A percentile compares a stretch with the other conserved stretches of the same genome.
Conservation (phyloP, 2,113 vertebrate genomes). For the Anhinga anhinga region DNA sequence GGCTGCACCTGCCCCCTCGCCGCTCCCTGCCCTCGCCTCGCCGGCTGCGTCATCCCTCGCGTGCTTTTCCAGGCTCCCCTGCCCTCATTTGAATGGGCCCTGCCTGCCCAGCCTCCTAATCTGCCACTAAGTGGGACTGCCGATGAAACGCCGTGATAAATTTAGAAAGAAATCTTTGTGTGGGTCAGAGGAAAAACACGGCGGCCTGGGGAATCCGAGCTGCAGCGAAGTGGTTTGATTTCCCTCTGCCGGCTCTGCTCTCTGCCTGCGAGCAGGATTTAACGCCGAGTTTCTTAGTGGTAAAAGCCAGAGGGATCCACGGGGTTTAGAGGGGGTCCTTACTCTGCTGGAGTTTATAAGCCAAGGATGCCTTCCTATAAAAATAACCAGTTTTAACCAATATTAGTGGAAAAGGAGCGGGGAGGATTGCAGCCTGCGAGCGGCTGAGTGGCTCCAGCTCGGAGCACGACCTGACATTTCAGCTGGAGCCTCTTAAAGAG, state of each 20-base stretch:
- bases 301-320: accelerated
- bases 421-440: background rate
- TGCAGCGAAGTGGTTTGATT: background rate
- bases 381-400: background rate
- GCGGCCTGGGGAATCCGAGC: background rate
- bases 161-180: slow-evolving; percentile 65
- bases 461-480: background rate
- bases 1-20: background rate
- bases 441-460: background rate
- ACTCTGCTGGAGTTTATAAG: accelerated
- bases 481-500: background rate
- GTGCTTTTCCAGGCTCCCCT: background rate
- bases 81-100: background rate
- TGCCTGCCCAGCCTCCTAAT: background rate
- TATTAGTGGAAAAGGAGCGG: accelerated
- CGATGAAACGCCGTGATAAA: slow-evolving; percentile 5
- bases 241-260: background rate
- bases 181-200: slow-evolving; percentile 47
- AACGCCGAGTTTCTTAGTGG: accelerated
- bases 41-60: accelerated
- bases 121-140: slow-evolving; percentile 1
- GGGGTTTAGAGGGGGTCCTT: accelerated
- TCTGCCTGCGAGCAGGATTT: background rate
- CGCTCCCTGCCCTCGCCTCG: background rate
- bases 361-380: accelerated